These are phyloP conservation scores for Haliclona indistincta DNA, from an alignment of 37 sponge, comb jelly and placozoan genomes.

Conservation along the genomic window DNA sequence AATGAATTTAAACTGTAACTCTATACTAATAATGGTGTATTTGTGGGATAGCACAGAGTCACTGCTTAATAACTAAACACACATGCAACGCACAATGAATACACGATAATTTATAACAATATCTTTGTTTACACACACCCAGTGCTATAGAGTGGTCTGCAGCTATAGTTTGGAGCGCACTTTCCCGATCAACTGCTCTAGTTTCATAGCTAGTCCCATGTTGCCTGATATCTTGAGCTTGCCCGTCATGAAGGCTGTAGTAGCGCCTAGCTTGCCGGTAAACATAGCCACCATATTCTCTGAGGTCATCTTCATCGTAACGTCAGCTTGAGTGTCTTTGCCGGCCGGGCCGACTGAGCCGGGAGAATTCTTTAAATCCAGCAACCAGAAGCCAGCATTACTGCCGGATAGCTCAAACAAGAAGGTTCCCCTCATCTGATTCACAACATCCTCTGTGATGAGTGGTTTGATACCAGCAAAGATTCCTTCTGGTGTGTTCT, in stretches of 20 bases:
- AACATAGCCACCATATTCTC: constrained; percentile 85
- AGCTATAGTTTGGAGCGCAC: constrained; percentile 85
- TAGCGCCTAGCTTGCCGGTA: constrained; percentile 74
- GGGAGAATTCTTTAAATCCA: constrained; percentile 85
- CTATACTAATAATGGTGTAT: too few relatives aligned
- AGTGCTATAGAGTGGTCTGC: too few relatives aligned
- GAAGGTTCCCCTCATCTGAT: constrained; percentile 55
- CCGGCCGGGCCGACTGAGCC: constrained; percentile 54
- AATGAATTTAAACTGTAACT: too few relatives aligned
- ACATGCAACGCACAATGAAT: too few relatives aligned
- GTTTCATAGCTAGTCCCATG: constrained; percentile 83
- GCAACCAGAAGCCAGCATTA: constrained; percentile 60
- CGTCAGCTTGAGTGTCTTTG: constrained; percentile 66
- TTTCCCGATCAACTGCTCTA: constrained; percentile 86
- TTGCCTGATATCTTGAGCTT: constrained; percentile 92
- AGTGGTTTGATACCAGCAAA: constrained; percentile 53
- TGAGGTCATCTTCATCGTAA: constrained; percentile 69
- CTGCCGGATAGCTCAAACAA: constrained; percentile 67
- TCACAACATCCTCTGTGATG: constrained; percentile 51
- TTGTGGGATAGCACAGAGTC: too few relatives aligned
- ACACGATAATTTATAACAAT: too few relatives aligned
- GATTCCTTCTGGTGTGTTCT: constrained; percentile 54
- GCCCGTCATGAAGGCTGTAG: constrained; percentile 92
- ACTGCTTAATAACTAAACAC: too few relatives aligned
- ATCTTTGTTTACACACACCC: too few relatives aligned